phyloP scores from a whole-genome alignment of 2,113 vertebrate species.

The Thinocorus orbignyianus region DNA sequence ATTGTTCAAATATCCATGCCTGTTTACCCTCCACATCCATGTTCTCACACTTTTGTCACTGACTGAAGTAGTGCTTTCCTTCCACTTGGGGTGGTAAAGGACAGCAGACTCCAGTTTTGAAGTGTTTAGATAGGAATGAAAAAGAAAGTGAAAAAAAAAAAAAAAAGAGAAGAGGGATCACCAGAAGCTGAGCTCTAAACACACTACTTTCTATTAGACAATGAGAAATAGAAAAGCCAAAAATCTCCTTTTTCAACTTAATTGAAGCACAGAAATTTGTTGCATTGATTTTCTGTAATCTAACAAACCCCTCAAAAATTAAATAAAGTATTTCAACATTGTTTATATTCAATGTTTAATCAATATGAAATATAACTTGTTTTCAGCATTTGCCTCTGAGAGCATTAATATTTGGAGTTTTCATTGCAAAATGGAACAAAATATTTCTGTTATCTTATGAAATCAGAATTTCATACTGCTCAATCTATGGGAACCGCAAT shows the following conservation, averaged over 20 bases:
- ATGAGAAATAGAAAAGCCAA: neutral
- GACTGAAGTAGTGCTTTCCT: neutral
- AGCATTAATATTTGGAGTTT: neutral
- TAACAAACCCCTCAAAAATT: neutral
- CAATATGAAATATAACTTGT: neutral
- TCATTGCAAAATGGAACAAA: neutral
- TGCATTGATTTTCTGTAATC: neutral
- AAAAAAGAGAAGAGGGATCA: neutral
- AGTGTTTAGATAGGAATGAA: neutral
- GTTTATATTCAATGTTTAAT: neutral
- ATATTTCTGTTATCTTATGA: neutral
- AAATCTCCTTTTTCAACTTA: neutral
- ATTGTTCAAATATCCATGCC: neutral
- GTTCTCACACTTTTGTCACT: neutral
- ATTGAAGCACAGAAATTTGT: neutral
- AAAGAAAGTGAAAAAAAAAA: neutral
- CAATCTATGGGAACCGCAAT: neutral
- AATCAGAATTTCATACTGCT: neutral
- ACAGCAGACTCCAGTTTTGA: neutral
- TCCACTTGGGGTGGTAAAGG: neutral
- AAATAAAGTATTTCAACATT: neutral
- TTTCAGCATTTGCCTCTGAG: neutral
- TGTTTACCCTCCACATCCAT: neutral
- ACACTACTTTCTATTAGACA: neutral
- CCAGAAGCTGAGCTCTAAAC: neutral